phyloP scores from a whole-genome alignment of 2,113 vertebrate species.

The Tetrax tetrax region DNA sequence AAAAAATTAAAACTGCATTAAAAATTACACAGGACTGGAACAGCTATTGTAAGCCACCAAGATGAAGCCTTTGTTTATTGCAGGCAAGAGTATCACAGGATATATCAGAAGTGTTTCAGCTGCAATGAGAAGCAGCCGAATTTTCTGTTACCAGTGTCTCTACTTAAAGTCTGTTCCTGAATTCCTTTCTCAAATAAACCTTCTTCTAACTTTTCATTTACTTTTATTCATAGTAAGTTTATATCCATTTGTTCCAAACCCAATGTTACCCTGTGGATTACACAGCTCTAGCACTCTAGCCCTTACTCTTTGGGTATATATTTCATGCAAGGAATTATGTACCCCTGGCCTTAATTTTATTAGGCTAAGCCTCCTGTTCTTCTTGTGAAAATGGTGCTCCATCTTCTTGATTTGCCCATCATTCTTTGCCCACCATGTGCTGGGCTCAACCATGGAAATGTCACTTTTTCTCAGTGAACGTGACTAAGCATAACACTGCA shows the following conservation, averaged over 20 bases:
- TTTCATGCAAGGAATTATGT: not conserved
- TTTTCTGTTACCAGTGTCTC: not conserved
- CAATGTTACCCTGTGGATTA: not conserved
- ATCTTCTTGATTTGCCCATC: not conserved
- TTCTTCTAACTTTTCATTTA: not conserved
- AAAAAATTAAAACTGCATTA: not conserved
- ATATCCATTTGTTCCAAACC: not conserved
- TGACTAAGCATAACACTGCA: not conserved
- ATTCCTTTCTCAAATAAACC: not conserved
- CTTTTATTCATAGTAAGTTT: not conserved
- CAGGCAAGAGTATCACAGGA: not conserved
- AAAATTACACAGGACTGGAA: not conserved
- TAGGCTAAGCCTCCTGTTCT: not conserved
- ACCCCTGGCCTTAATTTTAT: not conserved
- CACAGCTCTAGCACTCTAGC: not conserved
- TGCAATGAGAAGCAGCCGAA: not conserved
- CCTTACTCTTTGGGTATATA: not conserved
- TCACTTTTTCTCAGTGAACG: not conserved
- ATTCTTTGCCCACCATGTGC: not conserved
- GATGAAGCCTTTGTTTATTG: not conserved
- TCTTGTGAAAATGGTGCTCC: not conserved
- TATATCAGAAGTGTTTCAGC: not conserved
- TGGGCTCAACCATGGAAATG: not conserved
- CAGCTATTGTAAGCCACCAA: not conserved
- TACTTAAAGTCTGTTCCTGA: not conserved